phyloP scores from a whole-genome alignment of 2,113 vertebrate genomes.

The Callipepla squamata region DNA sequence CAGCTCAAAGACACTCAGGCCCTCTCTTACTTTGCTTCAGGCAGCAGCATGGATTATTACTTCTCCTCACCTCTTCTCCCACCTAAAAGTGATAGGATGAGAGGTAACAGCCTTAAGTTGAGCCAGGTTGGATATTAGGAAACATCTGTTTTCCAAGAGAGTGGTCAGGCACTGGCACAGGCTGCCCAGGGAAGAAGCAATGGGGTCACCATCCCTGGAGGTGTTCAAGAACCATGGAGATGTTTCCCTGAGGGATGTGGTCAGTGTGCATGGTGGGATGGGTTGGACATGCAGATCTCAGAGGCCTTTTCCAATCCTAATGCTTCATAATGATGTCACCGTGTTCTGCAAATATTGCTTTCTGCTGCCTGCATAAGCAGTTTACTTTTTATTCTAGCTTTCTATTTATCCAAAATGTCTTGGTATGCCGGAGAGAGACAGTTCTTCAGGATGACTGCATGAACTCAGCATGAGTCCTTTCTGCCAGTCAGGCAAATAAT shows the following conservation, averaged over 20 bases:
- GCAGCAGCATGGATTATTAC: neutral
- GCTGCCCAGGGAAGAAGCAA: too few relatives aligned
- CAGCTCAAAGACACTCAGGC: neutral
- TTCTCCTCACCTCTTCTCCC: neutral
- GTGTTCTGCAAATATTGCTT: neutral
- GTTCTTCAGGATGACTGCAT: neutral
- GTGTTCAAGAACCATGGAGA: neutral
- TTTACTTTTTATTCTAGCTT: neutral
- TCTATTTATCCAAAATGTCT: neutral
- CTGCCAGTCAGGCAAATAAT: neutral
- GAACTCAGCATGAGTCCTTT: neutral
- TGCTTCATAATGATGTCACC: neutral
- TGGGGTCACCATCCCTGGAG: neutral
- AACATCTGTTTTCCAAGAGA: too few relatives aligned
- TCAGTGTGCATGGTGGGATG: neutral
- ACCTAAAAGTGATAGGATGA: too few relatives aligned
- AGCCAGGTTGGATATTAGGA: too few relatives aligned
- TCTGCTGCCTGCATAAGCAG: neutral
- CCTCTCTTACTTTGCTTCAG: neutral
- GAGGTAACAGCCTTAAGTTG: too few relatives aligned
- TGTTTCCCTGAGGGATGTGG: neutral
- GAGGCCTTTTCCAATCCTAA: neutral
- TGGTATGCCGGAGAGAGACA: neutral
- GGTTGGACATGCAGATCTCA: neutral
- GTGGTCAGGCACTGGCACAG: too few relatives aligned